Percentiles rank a stretch among this genome's conserved stretches.
Evolutionary conservation across 2,888 invertebrate genomes (phyloP).

Genomic region (Abrostola tripartita): DNA sequence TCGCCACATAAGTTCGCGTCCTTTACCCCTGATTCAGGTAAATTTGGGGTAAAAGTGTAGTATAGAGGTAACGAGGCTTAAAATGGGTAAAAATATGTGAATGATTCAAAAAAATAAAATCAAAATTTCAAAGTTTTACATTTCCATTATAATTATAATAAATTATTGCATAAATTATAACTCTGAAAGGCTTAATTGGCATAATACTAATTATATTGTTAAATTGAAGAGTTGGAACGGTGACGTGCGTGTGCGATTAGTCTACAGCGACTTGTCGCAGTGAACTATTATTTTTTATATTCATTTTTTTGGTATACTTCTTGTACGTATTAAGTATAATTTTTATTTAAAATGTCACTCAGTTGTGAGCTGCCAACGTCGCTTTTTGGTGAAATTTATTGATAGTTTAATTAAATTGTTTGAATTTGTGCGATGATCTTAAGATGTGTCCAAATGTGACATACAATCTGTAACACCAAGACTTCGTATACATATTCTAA

Average conservation of each 20-base stretch:
- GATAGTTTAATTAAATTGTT: no score
- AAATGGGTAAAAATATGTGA: constrained; percentile 22
- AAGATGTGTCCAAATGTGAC: no score
- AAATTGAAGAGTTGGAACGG: constrained; percentile 25
- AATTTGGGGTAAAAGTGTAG: constrained; percentile 24
- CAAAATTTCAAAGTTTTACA: constrained; percentile 34
- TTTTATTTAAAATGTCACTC: background rate
- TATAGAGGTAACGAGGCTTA: constrained; percentile 32
- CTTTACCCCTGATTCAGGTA: constrained; percentile 7
- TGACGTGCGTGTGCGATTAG: constrained; percentile 31
- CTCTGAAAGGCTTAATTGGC: constrained; percentile 46
- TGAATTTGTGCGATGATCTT: no score
- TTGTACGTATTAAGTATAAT: background rate
- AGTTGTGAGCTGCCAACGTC: no score
- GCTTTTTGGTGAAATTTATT: no score
- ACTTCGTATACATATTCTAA: no score
- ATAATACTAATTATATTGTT: constrained; percentile 48
- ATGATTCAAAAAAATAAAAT: constrained; percentile 24
- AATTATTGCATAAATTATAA: constrained; percentile 43
- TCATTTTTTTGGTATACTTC: background rate
- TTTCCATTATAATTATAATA: constrained; percentile 45
- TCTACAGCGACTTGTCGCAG: constrained; percentile 28
- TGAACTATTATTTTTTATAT: background rate
- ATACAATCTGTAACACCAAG: no score
- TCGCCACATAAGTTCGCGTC: constrained; percentile 15